These are phyloP conservation scores for Myxocyprinus asiaticus DNA, from an alignment of 2,113 vertebrate genomes.

Conservation along the genomic window DNA sequence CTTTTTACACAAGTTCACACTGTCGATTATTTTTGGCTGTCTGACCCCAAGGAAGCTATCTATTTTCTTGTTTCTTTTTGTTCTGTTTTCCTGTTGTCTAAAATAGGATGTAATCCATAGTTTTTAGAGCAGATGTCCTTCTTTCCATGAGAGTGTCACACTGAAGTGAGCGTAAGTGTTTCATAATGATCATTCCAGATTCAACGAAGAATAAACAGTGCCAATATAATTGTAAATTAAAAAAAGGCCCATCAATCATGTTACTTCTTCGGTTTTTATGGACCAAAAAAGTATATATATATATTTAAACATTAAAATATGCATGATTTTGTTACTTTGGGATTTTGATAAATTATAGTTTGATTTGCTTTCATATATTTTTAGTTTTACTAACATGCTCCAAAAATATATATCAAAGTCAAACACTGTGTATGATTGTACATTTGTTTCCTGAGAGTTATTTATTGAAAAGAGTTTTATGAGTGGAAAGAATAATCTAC, in stretches of 20 bases:
- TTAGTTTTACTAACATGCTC: conserved; percentile 76
- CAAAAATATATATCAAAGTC: conserved; percentile 72
- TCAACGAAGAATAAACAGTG: conserved; percentile 69
- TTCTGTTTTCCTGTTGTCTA: conserved; percentile 53
- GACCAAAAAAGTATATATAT: conserved; percentile 58
- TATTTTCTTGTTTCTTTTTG: conserved; percentile 49
- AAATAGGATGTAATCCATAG: conserved; percentile 60
- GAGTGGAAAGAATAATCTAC: conserved; percentile 52
- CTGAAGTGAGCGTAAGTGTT: conserved; percentile 61
- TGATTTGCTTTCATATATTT: conserved; percentile 62
- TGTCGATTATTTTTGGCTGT: conserved; percentile 54
- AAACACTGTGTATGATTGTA: conserved; percentile 81
- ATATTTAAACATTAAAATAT: conserved; percentile 61
- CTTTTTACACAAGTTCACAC: conserved; percentile 61
- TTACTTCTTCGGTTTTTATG: conserved; percentile 66
- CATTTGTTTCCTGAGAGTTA: conserved; percentile 75
- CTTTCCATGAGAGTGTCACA: conserved; percentile 65
- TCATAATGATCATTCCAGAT: conserved; percentile 68
- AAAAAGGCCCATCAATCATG: conserved; percentile 62
- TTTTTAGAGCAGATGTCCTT: conserved; percentile 38
- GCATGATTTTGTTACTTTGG: conserved; percentile 82
- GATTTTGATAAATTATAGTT: conserved; percentile 77
- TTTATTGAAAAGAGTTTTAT: conserved; percentile 75
- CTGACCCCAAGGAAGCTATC: conserved; percentile 53
- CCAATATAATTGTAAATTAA: conserved; percentile 78